These are phyloP conservation scores for Trissolcus brochymenae DNA, from an alignment of 2,888 invertebrate genomes.

Conservation along the genomic window DNA sequence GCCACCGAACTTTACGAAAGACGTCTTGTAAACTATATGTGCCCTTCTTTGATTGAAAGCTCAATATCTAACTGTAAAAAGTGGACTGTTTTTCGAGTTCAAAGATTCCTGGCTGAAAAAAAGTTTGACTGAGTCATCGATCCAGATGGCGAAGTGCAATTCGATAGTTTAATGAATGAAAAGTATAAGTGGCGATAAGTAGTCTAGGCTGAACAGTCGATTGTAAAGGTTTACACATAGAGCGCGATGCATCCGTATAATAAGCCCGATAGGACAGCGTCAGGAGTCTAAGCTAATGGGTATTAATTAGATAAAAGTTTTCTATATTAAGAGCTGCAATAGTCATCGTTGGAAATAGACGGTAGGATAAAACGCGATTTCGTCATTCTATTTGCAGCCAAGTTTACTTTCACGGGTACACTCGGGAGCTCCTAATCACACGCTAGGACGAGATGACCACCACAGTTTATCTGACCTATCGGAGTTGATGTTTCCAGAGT, in stretches of 20 bases:
- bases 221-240: conserved; percentile 33
- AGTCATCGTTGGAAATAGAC: conserved; percentile 70
- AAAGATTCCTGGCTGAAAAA: not conserved
- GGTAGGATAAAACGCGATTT: conserved; percentile 63
- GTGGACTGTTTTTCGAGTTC: not conserved
- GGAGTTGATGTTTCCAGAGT: not conserved
- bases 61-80: not conserved
- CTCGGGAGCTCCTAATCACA: conserved; percentile 37
- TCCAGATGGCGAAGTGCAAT: conserved; percentile 13
- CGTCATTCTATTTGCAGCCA: conserved; percentile 58
- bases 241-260: conserved; percentile 31
- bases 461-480: conserved; percentile 19
- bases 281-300: conserved; percentile 67
- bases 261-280: conserved; percentile 39
- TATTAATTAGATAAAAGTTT: conserved; percentile 73
- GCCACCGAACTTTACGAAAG: too few species aligned
- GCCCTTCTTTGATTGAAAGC: not conserved
- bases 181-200: conserved; percentile 21
- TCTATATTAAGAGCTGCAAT: conserved; percentile 69
- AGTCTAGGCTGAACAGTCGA: conserved; percentile 21
- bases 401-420: conserved; percentile 36
- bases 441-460: conserved; percentile 43
- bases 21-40: too few species aligned
- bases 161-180: conserved; percentile 30
- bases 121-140: conserved; percentile 28